Conservation (phyloP, 2,113 vertebrate genomes). For the Scomber japonicus region DNA sequence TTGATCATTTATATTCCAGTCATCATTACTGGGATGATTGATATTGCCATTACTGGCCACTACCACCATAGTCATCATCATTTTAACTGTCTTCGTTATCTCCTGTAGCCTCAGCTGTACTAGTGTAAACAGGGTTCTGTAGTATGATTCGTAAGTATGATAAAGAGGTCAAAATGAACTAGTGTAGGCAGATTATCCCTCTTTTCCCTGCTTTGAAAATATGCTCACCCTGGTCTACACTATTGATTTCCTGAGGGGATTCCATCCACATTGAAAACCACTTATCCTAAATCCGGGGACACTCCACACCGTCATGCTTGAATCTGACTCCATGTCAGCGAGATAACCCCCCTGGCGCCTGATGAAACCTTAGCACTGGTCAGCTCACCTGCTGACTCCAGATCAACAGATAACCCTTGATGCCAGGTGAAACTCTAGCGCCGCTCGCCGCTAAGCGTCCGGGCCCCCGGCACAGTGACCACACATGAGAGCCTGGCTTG, state of each 20-base stretch:
- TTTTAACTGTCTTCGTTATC: neutral
- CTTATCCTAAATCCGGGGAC: constrained; percentile 33
- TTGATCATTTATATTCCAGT: neutral
- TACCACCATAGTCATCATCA: neutral
- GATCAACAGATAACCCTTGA: constrained; percentile 52
- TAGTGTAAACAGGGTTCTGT: neutral
- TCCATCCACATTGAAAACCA: constrained; percentile 18
- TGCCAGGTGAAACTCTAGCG: constrained; percentile 56
- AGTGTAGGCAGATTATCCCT: neutral
- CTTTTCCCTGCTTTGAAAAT: neutral
- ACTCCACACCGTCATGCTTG: constrained; percentile 21
- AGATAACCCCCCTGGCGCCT: constrained; percentile 7
- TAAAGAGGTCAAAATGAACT: neutral
- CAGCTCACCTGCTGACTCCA: constrained; percentile 34
- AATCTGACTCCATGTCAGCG: constrained; percentile 26
- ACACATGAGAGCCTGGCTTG: constrained; percentile 37
- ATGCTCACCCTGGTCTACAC: neutral
- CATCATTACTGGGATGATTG: neutral
- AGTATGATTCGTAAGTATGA: neutral
- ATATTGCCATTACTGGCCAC: neutral
- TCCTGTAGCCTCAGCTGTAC: neutral
- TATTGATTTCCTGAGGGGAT: constrained; percentile 30
- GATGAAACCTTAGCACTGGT: constrained; percentile 46
- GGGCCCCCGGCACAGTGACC: constrained; percentile 30
- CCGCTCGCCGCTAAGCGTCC: neutral